A percentile compares a stretch with the other conserved stretches of the same genome.
Evolutionary conservation across 2,888 invertebrate genomes (phyloP).

Genomic region (Lacanobia oleracea): DNA sequence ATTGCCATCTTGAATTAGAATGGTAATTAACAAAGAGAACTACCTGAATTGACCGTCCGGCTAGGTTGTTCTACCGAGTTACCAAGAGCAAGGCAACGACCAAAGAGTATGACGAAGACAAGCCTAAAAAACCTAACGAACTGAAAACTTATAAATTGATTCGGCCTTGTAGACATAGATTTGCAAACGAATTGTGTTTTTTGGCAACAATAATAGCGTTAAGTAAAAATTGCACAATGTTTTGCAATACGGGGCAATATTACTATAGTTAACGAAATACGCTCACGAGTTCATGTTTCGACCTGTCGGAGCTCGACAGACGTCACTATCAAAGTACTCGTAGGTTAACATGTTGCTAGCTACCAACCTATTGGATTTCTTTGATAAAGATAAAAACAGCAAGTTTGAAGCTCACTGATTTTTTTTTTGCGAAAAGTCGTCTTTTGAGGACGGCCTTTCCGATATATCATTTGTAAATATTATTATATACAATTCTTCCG

Average conservation of each 20-base stretch:
- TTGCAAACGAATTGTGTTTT: not conserved
- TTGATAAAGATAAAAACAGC: too few species aligned
- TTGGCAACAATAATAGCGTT: not conserved
- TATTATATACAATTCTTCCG: too few species aligned
- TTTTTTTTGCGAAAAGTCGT: too few species aligned
- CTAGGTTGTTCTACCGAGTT: conserved; percentile 60
- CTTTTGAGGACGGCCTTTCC: too few species aligned
- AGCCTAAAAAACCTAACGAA: not conserved
- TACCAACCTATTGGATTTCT: too few species aligned
- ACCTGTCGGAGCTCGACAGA: not conserved
- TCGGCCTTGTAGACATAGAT: not conserved
- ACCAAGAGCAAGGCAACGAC: conserved; percentile 34
- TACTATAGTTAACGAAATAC: not conserved
- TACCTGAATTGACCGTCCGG: conserved; percentile 43
- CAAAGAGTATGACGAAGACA: conserved; percentile 30
- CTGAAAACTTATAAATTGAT: not conserved
- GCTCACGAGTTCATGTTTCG: too few species aligned
- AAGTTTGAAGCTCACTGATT: too few species aligned
- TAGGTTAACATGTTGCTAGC: too few species aligned
- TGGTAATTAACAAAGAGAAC: conserved; percentile 48
- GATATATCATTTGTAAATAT: too few species aligned
- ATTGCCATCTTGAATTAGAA: conserved; percentile 32
- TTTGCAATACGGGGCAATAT: not conserved
- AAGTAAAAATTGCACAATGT: not conserved
- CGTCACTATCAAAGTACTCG: too few species aligned